A percentile compares a stretch with the other conserved stretches of the same genome.
These are phyloP conservation scores for Caradrina kadenii DNA, from an alignment of 2,888 invertebrate species.

Conservation along the genomic window DNA sequence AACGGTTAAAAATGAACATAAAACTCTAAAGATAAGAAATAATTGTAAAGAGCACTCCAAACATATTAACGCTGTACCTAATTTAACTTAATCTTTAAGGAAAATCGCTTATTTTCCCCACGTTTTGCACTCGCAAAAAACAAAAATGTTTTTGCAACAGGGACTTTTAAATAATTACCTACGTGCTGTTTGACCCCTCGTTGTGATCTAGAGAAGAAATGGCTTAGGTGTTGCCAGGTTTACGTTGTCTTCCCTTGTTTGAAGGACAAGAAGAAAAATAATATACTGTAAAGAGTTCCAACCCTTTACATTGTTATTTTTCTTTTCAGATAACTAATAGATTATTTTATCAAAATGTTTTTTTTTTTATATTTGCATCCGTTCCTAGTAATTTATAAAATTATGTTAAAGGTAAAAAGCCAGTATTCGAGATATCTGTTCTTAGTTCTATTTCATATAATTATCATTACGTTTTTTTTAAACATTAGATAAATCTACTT, in stretches of 20 bases:
- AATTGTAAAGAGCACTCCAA: constrained; percentile 62
- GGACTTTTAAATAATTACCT: constrained; percentile 85
- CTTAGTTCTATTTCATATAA: background rate
- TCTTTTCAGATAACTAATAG: background rate
- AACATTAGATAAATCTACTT: background rate
- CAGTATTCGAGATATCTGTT: background rate
- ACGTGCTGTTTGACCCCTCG: constrained; percentile 85
- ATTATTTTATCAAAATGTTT: background rate
- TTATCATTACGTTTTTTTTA: background rate
- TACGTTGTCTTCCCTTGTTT: constrained; percentile 9
- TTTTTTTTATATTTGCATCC: background rate
- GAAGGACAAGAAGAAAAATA: background rate
- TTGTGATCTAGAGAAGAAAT: constrained; percentile 76
- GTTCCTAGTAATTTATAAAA: too few species aligned
- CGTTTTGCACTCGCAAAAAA: constrained; percentile 73
- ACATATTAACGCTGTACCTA: constrained; percentile 64
- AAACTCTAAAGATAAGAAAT: constrained; percentile 58
- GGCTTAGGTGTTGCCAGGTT: constrained; percentile 50
- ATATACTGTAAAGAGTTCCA: background rate
- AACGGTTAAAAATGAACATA: constrained; percentile 21
- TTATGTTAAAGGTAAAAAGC: too few species aligned
- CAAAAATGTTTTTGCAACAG: constrained; percentile 71
- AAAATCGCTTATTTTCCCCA: constrained; percentile 66
- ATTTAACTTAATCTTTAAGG: constrained; percentile 65
- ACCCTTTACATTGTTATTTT: too few species aligned